Evolutionary conservation across 2,113 vertebrate species (phyloP), one percentile per base, ranked within the genome.

Genomic region (Tretioscincus oriximinensis): DNA sequence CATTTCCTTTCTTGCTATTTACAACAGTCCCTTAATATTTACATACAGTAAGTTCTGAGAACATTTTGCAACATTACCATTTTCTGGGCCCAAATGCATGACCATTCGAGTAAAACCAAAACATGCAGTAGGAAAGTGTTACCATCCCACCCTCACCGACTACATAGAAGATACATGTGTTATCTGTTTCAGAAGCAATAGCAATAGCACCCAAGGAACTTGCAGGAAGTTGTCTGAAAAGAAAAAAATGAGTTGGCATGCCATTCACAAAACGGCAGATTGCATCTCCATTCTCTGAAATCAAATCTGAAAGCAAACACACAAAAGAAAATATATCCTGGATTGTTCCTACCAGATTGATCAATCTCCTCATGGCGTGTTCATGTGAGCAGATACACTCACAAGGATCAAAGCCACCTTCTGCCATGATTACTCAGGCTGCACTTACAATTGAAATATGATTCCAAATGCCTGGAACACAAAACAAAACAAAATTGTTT

Each of bases 371-470:
- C 98, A 99, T 99, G 4, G 97, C 97, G 85, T 98, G 95, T 91
- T 99, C 97, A 84, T 99, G 97, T 0, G 96, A 97, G 94, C 98
- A 99, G 92, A 99, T 95, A 90, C 98, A 99, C 94, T 99, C 98
- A 86, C 98, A 99, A 41, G 98, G 98, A 95, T 99, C 98, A 88
- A 96, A 99, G 85, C 97, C 97, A 86, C 96, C 98, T 92, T 99
- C 98, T 67, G 98, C 98, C 98, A 99, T 99, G 92, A 91, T 90
- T 93, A 86, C 83, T 73, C 86, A 84, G 88, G 81, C 85, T 90
- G 92, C 89, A 85, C 54, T 74, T 80, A 45, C n/a, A 90, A 89
- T 81, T 85, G 87, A 28, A 77, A 69, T 87, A 85, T 88, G 29
- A 81, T 67, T 83, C 82, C 75, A 87, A 91, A 93, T 86, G 92